Percentiles rank a stretch among this genome's conserved stretches.
phyloP scores from a whole-genome alignment of 2,888 invertebrate genomes.

The Fragum sueziense region DNA sequence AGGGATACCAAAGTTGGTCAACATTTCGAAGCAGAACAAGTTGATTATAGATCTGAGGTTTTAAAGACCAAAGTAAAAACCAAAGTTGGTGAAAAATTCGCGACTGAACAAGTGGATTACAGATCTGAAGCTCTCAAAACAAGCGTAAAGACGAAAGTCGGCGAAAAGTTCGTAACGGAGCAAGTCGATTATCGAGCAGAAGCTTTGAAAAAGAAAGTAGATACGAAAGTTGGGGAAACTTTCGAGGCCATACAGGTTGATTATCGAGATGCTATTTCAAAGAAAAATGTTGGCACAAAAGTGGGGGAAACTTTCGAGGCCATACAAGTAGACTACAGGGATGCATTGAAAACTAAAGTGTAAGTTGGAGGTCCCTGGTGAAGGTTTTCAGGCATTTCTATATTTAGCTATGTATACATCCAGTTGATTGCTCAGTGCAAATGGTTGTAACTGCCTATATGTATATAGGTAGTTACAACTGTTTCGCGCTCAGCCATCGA shows the following conservation, averaged over 20 bases:
- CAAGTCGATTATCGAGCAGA: slow-evolving; percentile 62
- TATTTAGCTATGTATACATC: too few species aligned
- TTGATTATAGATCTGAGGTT: slow-evolving; percentile 68
- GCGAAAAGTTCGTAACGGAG: slow-evolving; percentile 44
- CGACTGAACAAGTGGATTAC: slow-evolving; percentile 58
- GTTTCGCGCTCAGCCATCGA: too few species aligned
- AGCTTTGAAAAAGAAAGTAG: slow-evolving; percentile 44
- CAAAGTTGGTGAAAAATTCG: slow-evolving; percentile 53
- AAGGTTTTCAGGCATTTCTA: too few species aligned
- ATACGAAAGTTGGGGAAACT: slow-evolving; percentile 40
- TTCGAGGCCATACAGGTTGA: slow-evolving; percentile 59
- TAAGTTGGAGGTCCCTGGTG: too few species aligned
- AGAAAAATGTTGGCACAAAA: slow-evolving; percentile 51
- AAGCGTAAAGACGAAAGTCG: slow-evolving; percentile 55
- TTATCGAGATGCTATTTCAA: slow-evolving; percentile 59
- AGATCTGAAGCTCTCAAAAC: slow-evolving; percentile 38
- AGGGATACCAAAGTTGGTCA: slow-evolving; percentile 71
- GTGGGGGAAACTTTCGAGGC: slow-evolving; percentile 35
- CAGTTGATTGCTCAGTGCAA: too few species aligned
- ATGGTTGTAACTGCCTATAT: too few species aligned
- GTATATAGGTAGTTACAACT: too few species aligned
- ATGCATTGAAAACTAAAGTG: slow-evolving; percentile 53
- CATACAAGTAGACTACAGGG: slow-evolving; percentile 62
- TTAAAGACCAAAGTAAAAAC: slow-evolving; percentile 58
- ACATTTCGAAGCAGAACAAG: slow-evolving; percentile 64